phyloP scores from a whole-genome alignment of 2,797 vertebrate genomes.

The Naso thynnoides region DNA sequence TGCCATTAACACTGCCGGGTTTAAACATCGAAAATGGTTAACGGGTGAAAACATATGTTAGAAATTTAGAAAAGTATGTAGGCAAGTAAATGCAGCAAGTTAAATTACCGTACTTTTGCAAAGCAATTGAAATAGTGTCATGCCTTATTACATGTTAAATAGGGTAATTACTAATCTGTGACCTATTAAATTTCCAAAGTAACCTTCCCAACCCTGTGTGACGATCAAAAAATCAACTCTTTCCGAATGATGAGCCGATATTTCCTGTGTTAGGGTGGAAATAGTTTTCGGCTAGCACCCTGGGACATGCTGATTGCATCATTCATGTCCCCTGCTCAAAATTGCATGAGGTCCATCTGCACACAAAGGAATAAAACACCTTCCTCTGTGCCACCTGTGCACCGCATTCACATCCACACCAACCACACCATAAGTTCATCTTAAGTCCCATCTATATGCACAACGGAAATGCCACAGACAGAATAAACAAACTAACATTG shows the following conservation, averaged over 20 bases:
- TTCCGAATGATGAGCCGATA: conserved; percentile 35
- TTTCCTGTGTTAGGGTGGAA: conserved; percentile 50
- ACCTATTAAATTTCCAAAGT: too few species aligned
- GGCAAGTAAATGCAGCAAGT: too few species aligned
- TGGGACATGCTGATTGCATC: conserved; percentile 51
- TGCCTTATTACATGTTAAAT: too few species aligned
- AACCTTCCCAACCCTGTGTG: too few species aligned
- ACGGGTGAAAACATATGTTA: too few species aligned
- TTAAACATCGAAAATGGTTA: too few species aligned
- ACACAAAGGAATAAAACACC: conserved; percentile 46
- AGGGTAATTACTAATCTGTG: too few species aligned
- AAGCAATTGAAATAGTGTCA: too few species aligned
- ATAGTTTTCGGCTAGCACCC: conserved; percentile 50
- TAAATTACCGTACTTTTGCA: too few species aligned
- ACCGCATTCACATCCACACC: conserved; percentile 12
- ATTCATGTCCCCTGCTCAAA: conserved; percentile 61
- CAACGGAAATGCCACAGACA: conserved; percentile 59
- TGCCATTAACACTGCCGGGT: too few species aligned
- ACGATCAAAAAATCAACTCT: conserved; percentile 24
- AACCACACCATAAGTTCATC: conserved; percentile 41
- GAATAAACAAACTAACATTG: conserved; percentile 38
- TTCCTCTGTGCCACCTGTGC: conserved; percentile 67
- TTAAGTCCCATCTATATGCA: conserved; percentile 75
- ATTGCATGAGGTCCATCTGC: conserved; percentile 67
- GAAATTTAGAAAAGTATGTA: too few species aligned